A percentile compares a stretch with the other conserved stretches of the same genome.
Conservation (phyloP, 92 coral and sea anemone genomes). For the Porites divaricata region DNA sequence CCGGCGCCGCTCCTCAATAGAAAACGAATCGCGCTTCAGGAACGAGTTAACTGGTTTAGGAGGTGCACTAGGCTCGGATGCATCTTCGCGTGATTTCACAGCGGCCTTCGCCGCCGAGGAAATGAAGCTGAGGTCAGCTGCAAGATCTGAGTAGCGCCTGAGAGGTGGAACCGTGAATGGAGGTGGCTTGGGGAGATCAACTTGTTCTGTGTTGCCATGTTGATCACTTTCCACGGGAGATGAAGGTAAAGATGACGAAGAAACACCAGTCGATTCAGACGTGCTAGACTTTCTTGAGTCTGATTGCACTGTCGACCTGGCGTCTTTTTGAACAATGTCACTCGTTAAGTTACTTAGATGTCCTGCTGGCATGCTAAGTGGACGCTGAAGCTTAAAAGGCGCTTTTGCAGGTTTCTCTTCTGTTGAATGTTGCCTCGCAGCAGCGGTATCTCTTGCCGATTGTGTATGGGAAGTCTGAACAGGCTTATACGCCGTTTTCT, state of each 20-base stretch:
- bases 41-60: background rate
- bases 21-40: constrained; percentile 26
- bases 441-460: background rate
- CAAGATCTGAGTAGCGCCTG: constrained; percentile 65
- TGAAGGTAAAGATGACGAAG: constrained; percentile 24
- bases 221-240: constrained; percentile 20
- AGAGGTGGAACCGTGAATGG: constrained; percentile 75
- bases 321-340: background rate
- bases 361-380: constrained; percentile 34
- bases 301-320: background rate
- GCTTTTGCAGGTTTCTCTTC: background rate
- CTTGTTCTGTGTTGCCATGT: constrained; percentile 20
- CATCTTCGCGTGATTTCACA: constrained; percentile 27
- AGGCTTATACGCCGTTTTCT: background rate
- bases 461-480: background rate
- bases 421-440: background rate
- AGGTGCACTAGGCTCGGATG: background rate
- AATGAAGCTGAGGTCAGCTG: constrained; percentile 62
- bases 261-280: constrained; percentile 9
- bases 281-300: constrained; percentile 24
- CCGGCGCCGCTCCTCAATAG: constrained; percentile 53
- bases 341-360: background rate
- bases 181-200: constrained; percentile 71
- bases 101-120: constrained; percentile 59
- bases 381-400: constrained; percentile 13